Conservation (phyloP, 1,140 invertebrate genomes). For the Polypedilum vanderplanki region DNA sequence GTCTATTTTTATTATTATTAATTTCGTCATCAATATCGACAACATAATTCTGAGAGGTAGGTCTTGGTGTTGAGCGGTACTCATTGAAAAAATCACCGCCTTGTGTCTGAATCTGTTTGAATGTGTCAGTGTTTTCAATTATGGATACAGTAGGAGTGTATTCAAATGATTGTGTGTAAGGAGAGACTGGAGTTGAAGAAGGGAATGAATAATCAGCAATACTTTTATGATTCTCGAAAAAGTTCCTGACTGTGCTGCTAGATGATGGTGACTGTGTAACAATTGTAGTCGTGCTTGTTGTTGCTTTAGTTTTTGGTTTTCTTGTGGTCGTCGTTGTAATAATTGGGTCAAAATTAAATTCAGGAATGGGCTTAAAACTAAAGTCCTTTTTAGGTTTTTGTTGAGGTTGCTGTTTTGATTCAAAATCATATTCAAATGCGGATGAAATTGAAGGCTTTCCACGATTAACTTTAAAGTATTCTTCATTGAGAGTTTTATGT, state of each 20-base stretch:
- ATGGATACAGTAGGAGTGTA: background rate
- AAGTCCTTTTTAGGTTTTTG: slow-evolving; percentile 28
- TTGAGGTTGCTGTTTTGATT: slow-evolving; percentile 30
- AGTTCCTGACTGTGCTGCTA: slow-evolving; percentile 30
- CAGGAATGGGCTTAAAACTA: slow-evolving; percentile 19
- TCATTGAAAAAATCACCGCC: background rate
- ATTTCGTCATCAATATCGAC: slow-evolving; percentile 24
- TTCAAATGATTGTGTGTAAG: slow-evolving; percentile 8
- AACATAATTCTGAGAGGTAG: background rate
- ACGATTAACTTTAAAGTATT: slow-evolving; percentile 5
- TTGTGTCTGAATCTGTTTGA: slow-evolving; percentile 1
- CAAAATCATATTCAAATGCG: slow-evolving; percentile 31
- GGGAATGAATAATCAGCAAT: slow-evolving; percentile 12
- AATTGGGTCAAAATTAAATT: background rate
- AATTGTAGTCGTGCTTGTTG: slow-evolving; percentile 5
- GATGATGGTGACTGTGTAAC: slow-evolving; percentile 30
- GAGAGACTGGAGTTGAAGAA: background rate
- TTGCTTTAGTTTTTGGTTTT: slow-evolving; percentile 14
- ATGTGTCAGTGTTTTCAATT: slow-evolving; percentile 25
- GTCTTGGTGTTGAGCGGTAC: background rate
- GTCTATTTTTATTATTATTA: background rate
- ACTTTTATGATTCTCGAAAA: background rate
- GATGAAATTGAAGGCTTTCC: background rate
- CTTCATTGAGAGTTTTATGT: slow-evolving; percentile 25
- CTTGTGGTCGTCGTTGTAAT: slow-evolving; percentile 8